Evolutionary conservation across 30 jellyfish, hydroid and myxozoan species (phyloP).

Genomic region (Aurelia sp.): DNA sequence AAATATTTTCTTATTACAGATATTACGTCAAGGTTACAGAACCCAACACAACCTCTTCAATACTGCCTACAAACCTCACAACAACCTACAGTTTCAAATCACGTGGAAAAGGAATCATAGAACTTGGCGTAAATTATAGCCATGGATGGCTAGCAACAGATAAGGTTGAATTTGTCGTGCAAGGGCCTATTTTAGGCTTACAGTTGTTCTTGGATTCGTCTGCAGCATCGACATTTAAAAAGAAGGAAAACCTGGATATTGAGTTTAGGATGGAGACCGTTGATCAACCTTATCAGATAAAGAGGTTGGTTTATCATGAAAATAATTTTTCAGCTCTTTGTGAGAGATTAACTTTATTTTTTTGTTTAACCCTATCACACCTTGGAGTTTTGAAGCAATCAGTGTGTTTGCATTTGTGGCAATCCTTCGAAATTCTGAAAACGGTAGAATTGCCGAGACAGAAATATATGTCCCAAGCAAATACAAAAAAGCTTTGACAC

Average conservation of each 20-base stretch:
- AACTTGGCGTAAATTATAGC: constrained; percentile 35
- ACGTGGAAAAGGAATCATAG: constrained; percentile 30
- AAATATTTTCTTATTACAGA: neutral
- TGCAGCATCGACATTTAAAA: constrained; percentile 1
- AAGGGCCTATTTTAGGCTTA: constrained; percentile 41
- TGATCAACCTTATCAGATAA: constrained; percentile 46
- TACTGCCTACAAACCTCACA: constrained; percentile 2
- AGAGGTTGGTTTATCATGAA: neutral
- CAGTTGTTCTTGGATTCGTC: constrained; percentile 8
- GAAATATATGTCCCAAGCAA: no score
- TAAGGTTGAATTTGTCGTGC: constrained; percentile 22
- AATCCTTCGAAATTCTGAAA: no score
- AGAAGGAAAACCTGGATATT: constrained; percentile 8
- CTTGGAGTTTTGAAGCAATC: no score
- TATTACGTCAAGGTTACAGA: constrained; percentile 33
- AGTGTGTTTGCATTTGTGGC: no score
- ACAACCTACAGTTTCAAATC: constrained; percentile 30
- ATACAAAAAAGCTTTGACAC: no score
- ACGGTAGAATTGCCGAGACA: no score
- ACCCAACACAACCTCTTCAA: constrained; percentile 20
- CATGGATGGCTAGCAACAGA: constrained; percentile 55
- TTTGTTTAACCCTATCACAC: no score
- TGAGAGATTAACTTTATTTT: no score
- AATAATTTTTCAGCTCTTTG: neutral
- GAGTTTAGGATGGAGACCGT: constrained; percentile 33